Evolutionary conservation across 2,888 invertebrate species (phyloP).

Genomic region (Lagria hirta): DNA sequence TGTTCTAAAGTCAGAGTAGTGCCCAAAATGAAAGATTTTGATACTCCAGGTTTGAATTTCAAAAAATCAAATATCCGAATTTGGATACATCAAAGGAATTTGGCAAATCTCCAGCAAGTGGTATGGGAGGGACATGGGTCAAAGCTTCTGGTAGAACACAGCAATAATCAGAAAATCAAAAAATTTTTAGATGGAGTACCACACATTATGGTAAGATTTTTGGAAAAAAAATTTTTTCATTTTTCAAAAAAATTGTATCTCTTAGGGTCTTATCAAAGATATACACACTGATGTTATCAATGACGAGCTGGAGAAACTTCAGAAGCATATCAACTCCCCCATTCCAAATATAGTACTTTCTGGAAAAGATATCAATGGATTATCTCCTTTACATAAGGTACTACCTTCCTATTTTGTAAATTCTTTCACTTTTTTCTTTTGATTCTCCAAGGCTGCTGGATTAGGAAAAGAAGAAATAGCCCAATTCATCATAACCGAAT

Average conservation of each 20-base stretch:
- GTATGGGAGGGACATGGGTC: conserved; percentile 90
- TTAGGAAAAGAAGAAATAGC: conserved; percentile 75
- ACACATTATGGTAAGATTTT: conserved; percentile 75
- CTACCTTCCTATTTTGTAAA: conserved; percentile 14
- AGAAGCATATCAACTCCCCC: conserved; percentile 35
- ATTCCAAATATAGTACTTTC: conserved; percentile 38
- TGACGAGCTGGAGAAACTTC: conserved; percentile 67
- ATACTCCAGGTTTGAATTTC: conserved; percentile 63
- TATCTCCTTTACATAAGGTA: conserved; percentile 86
- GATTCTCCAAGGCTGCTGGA: conserved; percentile 88
- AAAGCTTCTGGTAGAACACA: conserved; percentile 78
- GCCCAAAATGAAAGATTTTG: conserved; percentile 30
- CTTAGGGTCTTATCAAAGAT: conserved; percentile 76
- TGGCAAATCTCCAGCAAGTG: conserved; percentile 81
- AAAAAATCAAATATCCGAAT: conserved; percentile 81
- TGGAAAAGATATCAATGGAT: conserved; percentile 70
- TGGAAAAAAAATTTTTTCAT: background rate
- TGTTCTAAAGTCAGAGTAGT: too few species aligned
- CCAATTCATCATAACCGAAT: conserved; percentile 69
- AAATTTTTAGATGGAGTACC: conserved; percentile 92
- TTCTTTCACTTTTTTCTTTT: conserved; percentile 34
- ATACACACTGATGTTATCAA: conserved; percentile 77
- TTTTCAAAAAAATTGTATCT: conserved; percentile 4
- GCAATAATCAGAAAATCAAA: conserved; percentile 79
- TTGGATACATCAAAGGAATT: conserved; percentile 93